Evolutionary conservation across 2,113 vertebrate genomes (phyloP).

Genomic region (Alces alces): DNA sequence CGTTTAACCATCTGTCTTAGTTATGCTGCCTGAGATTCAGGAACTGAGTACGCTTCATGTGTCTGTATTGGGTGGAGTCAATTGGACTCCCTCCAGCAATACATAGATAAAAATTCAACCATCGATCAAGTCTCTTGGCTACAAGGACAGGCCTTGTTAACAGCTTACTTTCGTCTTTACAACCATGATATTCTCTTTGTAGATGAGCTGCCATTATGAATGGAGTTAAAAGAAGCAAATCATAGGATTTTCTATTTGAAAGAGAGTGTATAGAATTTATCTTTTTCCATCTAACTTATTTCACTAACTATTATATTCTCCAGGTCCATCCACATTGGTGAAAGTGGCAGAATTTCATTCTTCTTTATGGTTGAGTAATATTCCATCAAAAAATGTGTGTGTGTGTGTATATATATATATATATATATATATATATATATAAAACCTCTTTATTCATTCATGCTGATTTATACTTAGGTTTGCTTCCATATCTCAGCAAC

Average conservation of each 20-base stretch:
- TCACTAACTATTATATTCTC: neutral
- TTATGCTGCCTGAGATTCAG: neutral
- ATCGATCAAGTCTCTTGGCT: neutral
- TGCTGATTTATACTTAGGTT: neutral
- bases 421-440: neutral
- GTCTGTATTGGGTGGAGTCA: neutral
- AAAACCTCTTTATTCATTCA: neutral
- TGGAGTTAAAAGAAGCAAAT: neutral
- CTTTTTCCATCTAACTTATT: neutral
- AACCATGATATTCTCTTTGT: neutral
- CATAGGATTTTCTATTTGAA: neutral
- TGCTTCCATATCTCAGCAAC: neutral
- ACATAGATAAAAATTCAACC: neutral
- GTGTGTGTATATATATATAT: rapidly evolving
- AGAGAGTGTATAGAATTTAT: neutral
- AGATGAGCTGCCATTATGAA: neutral
- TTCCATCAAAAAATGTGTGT: neutral
- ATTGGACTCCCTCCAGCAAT: neutral
- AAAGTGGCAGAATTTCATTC: neutral
- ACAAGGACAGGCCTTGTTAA: neutral
- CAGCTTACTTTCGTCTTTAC: neutral
- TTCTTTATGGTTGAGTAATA: neutral
- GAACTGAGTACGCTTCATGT: neutral
- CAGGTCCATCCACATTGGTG: neutral
- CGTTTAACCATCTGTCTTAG: neutral